Conservation (phyloP, 1,140 invertebrate species). For the Drosophila novamexicana region DNA sequence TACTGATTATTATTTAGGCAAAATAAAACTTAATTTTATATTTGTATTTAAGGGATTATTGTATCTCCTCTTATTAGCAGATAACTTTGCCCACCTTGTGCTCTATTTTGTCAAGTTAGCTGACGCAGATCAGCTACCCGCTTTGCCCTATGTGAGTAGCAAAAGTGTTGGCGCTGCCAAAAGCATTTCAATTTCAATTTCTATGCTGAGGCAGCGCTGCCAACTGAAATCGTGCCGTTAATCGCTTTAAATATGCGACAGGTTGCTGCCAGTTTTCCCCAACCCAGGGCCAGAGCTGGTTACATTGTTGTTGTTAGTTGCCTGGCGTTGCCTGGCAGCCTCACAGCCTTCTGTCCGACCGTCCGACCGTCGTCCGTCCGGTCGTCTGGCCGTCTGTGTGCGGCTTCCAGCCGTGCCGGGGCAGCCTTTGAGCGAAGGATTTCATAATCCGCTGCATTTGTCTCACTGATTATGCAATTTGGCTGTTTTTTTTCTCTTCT, state of each 20-base stretch:
- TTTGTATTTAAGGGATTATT: no score
- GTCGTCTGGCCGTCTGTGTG: conserved; percentile 10
- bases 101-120: neutral
- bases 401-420: conserved; percentile 46
- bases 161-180: conserved; percentile 72
- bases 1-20: no score
- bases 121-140: conserved; percentile 16
- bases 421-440: conserved; percentile 71
- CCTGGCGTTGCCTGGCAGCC: conserved; percentile 36
- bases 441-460: conserved; percentile 78
- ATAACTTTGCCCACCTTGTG: neutral
- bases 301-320: conserved; percentile 40
- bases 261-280: conserved; percentile 71
- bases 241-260: conserved; percentile 81
- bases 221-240: conserved; percentile 75
- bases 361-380: neutral
- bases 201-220: conserved; percentile 52
- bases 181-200: conserved; percentile 81
- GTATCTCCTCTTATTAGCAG: no score
- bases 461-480: conserved; percentile 78
- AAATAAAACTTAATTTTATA: no score
- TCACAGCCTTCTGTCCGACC: conserved; percentile 1
- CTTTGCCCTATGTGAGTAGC: neutral
- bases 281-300: conserved; percentile 32
- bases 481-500: conserved; percentile 43